Evolutionary conservation across 2,113 vertebrate species (phyloP).

Genomic region (Buteo buteo): DNA sequence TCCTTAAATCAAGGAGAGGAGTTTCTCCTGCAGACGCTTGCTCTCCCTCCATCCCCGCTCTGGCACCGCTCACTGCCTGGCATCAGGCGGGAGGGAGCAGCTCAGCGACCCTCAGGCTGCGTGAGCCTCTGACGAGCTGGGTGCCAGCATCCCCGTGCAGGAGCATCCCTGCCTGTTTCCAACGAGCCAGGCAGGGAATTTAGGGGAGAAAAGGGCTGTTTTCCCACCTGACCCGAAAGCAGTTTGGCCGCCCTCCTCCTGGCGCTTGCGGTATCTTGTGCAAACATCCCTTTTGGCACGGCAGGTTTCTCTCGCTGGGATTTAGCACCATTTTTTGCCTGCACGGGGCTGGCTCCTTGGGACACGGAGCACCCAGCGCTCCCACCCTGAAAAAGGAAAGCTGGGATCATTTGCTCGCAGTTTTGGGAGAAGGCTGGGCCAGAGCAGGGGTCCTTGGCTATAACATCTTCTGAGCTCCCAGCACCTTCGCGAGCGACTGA

Average conservation of each 20-base stretch:
- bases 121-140: not conserved
- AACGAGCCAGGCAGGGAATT: not conserved
- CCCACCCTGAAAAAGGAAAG: not conserved
- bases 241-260: not conserved
- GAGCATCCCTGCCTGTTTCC: not conserved
- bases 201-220: accelerated
- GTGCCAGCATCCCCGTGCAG: accelerated
- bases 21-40: not conserved
- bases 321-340: accelerated
- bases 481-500: accelerated
- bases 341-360: accelerated
- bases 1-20: not conserved
- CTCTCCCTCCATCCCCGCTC: not conserved
- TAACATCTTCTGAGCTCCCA: accelerated
- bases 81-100: not conserved
- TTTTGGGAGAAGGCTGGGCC: not conserved
- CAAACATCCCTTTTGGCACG: not conserved
- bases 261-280: accelerated
- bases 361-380: accelerated
- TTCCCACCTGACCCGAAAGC: not conserved
- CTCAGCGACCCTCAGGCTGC: not conserved
- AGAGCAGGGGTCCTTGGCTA: not conserved
- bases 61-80: not conserved
- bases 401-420: not conserved
- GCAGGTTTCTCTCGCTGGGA: not conserved